phyloP scores from a whole-genome alignment of 1,140 invertebrate genomes.

The Papilio aristodemus region DNA sequence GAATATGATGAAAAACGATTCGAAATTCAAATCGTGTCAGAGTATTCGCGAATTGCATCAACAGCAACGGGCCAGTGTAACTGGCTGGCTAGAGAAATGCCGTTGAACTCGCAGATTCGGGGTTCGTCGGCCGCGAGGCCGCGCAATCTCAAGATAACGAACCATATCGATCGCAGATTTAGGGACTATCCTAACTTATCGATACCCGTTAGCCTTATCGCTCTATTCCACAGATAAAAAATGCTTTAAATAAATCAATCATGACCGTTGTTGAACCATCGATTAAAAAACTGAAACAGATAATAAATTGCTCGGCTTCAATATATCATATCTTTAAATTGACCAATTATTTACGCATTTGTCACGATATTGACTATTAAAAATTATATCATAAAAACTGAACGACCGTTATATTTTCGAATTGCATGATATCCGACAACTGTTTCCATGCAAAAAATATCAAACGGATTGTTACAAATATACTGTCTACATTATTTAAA shows the following conservation, averaged over 20 bases:
- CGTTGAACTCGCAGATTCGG: slow-evolving; percentile 33
- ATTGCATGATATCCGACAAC: neutral
- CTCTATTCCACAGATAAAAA: slow-evolving; percentile 11
- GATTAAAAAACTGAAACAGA: neutral
- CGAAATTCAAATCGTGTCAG: slow-evolving; percentile 48
- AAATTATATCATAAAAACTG: slow-evolving; percentile 5
- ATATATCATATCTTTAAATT: slow-evolving; percentile 18
- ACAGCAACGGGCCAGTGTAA: slow-evolving; percentile 31
- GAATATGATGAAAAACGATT: slow-evolving; percentile 42
- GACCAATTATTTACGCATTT: slow-evolving; percentile 5
- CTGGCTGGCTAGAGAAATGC: slow-evolving; percentile 33
- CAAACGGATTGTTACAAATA: too few species aligned
- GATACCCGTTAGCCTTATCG: slow-evolving; percentile 12
- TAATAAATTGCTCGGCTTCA: slow-evolving; percentile 7
- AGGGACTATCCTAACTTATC: slow-evolving; percentile 35
- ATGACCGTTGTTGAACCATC: neutral
- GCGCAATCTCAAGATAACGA: slow-evolving; percentile 30
- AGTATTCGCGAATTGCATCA: slow-evolving; percentile 33
- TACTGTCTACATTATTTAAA: too few species aligned
- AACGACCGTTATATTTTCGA: neutral
- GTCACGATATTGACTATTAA: neutral
- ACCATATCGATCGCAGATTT: slow-evolving; percentile 32
- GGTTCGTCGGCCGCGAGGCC: slow-evolving; percentile 29
- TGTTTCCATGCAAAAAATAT: slow-evolving; percentile 9
- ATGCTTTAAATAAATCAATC: slow-evolving; percentile 9